Conservation (phyloP, 2,113 vertebrate genomes). For the Oncorhynchus kisutch region DNA sequence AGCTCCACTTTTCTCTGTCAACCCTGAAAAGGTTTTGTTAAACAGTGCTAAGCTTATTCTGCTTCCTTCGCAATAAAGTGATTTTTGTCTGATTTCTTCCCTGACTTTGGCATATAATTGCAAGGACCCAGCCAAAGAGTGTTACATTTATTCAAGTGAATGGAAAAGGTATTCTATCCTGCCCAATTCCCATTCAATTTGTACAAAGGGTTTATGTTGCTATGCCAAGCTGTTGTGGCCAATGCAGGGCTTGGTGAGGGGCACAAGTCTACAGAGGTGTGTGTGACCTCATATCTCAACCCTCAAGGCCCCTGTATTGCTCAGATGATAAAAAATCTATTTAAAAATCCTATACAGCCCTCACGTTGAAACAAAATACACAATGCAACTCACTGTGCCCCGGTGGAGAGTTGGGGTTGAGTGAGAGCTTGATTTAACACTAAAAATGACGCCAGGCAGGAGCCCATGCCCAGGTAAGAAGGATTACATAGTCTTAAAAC, state of each 20-base stretch:
- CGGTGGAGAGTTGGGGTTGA: background rate
- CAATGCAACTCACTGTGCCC: constrained; percentile 15
- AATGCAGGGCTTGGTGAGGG: background rate
- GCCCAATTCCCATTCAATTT: constrained; percentile 22
- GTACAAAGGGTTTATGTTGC: constrained; percentile 24
- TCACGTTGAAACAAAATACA: constrained; percentile 7
- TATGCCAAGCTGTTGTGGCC: constrained; percentile 1
- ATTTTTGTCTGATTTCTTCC: background rate
- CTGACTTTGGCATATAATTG: constrained; percentile 15
- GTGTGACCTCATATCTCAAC: background rate
- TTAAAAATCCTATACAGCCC: background rate
- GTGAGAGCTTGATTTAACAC: background rate
- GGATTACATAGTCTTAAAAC: background rate
- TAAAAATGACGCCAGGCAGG: background rate
- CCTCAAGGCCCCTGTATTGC: constrained; percentile 1
- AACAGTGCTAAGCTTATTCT: background rate
- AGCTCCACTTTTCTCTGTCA: background rate
- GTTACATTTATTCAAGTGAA: constrained; percentile 21
- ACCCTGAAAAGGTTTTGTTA: constrained; percentile 10
- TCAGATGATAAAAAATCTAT: background rate
- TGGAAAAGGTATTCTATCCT: constrained; percentile 38
- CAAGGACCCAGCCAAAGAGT: constrained; percentile 14
- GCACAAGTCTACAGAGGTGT: background rate
- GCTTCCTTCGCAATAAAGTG: constrained; percentile 9
- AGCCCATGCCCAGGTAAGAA: background rate